Percentiles rank a stretch among this genome's conserved stretches.
Evolutionary conservation across 2,113 vertebrate genomes (phyloP).

Genomic region (Eptatretus burgeri): DNA sequence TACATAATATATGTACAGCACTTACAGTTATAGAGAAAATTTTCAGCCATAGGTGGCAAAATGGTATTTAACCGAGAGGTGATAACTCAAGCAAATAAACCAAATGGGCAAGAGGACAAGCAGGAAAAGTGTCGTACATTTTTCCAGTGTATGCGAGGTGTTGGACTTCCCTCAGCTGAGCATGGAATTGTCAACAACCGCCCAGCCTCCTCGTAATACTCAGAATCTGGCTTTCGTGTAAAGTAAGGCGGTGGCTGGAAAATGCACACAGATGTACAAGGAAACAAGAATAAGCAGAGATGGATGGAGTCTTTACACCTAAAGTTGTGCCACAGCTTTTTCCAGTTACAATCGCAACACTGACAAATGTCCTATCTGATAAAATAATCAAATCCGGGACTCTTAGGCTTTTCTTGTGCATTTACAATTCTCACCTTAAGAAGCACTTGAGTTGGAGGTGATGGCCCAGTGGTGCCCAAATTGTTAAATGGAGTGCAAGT

Average conservation of each 20-base stretch:
- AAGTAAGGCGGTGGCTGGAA: conserved; percentile 48
- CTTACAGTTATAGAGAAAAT: too few species aligned
- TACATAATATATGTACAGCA: too few species aligned
- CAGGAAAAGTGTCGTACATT: conserved; percentile 25
- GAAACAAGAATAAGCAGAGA: rapidly evolving
- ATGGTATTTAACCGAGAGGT: too few species aligned
- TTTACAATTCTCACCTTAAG: conserved; percentile 28
- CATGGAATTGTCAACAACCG: conserved; percentile 53
- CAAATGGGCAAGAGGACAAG: too few species aligned
- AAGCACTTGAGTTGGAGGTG: conserved; percentile 37
- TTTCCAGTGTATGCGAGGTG: conserved; percentile 39
- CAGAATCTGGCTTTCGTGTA: conserved; percentile 26
- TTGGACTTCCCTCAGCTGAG: conserved; percentile 31
- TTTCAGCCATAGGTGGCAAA: too few species aligned
- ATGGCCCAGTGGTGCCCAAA: conserved; percentile 49
- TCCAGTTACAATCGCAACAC: too few species aligned
- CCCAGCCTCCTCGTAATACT: conserved; percentile 76
- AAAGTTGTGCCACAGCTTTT: too few species aligned
- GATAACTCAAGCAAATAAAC: too few species aligned
- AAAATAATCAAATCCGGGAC: too few species aligned
- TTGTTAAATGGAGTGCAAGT: conserved; percentile 70
- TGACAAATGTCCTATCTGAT: too few species aligned
- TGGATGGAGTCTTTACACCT: too few species aligned
- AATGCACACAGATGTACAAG: neutral
- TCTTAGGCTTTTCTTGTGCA: neutral